These are phyloP conservation scores for Cryptophagus acutangulus DNA, from an alignment of 2,888 invertebrate genomes.

Conservation along the genomic window DNA sequence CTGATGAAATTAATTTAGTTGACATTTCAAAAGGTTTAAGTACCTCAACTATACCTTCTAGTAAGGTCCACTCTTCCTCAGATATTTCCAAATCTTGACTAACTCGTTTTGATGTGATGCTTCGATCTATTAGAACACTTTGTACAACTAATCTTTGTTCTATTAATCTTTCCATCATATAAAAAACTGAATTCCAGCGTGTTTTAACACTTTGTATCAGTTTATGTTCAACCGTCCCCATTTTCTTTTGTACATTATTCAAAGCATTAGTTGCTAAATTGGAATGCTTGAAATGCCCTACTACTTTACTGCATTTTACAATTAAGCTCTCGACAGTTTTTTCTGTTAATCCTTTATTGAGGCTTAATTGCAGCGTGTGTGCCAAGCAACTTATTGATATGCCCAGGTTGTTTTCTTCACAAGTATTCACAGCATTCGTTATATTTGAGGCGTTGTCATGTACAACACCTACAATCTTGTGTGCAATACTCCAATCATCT, in stretches of 20 bases:
- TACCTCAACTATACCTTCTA: not conserved
- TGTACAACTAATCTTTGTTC: not conserved
- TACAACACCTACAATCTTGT: too few species aligned
- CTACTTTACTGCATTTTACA: not conserved
- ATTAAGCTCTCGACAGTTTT: not conserved
- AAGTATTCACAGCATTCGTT: not conserved
- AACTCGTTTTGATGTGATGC: not conserved
- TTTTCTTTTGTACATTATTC: not conserved
- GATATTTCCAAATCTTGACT: not conserved
- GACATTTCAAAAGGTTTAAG: not conserved
- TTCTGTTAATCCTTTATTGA: not conserved
- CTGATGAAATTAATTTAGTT: not conserved
- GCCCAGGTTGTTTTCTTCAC: not conserved
- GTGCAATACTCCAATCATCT: not conserved
- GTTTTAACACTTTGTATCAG: conserved; percentile 13
- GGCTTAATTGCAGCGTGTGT: not conserved
- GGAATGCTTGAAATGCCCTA: too few species aligned
- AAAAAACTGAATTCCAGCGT: conserved; percentile 28
- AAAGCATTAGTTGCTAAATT: not conserved
- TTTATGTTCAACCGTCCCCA: not conserved
- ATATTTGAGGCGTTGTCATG: not conserved
- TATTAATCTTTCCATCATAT: conserved; percentile 21
- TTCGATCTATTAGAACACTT: not conserved
- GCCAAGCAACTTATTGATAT: not conserved
- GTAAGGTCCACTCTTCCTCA: not conserved